Conservation (phyloP, 2,113 vertebrate species). For the Dunckerocampus dactyliophorus region DNA sequence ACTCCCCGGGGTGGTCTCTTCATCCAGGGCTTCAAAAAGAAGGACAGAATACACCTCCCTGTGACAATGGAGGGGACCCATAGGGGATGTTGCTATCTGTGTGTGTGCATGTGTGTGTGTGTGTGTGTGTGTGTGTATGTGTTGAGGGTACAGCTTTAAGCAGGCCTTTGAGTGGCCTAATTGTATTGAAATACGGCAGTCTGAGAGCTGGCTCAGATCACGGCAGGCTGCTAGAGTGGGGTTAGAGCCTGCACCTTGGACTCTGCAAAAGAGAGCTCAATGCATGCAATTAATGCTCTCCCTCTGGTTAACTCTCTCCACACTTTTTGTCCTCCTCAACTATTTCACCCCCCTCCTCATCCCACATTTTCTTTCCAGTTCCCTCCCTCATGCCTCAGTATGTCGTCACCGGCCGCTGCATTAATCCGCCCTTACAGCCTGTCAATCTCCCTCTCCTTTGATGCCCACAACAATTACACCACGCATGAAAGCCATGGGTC, state of each 20-base stretch:
- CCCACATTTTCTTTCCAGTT: conserved; percentile 26
- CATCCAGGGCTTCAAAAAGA: conserved; percentile 68
- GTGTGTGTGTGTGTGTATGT: conserved; percentile 48
- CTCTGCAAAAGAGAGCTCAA: conserved; percentile 68
- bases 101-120: conserved; percentile 46
- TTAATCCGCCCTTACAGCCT: conserved; percentile 61
- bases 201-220: conserved; percentile 80
- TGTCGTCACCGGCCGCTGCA: conserved; percentile 58
- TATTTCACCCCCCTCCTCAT: conserved; percentile 41
- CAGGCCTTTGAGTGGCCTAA: conserved; percentile 89
- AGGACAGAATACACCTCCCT: conserved; percentile 66
- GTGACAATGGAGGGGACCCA: conserved; percentile 70
- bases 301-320: conserved; percentile 70
- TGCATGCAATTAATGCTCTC: conserved; percentile 69
- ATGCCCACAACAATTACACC: conserved; percentile 63
- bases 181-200: conserved; percentile 90
- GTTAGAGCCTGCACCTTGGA: conserved; percentile 57
- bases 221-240: conserved; percentile 62
- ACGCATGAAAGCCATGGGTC: conserved; percentile 53
- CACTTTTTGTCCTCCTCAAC: conserved; percentile 62
- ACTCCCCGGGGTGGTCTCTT: conserved; percentile 73
- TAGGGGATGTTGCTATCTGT: conserved; percentile 61
- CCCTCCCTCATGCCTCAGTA: conserved; percentile 31
- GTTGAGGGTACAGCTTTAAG: conserved; percentile 82
- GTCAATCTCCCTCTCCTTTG: conserved; percentile 60